Evolutionary conservation across 1,140 invertebrate genomes (phyloP).

Genomic region (Chelonus insularis): DNA sequence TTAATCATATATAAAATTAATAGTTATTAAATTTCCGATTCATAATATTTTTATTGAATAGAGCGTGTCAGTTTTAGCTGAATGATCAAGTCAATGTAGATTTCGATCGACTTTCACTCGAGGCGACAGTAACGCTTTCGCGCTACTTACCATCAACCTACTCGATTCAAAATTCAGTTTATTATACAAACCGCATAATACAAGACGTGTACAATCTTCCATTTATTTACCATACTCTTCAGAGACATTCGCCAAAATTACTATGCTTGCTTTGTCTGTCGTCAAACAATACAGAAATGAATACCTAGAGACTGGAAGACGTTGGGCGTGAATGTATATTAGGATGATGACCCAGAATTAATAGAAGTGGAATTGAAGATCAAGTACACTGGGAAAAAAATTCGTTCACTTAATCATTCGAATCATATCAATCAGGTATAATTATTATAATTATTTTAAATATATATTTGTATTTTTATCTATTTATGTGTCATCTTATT

Average conservation of each 20-base stretch:
- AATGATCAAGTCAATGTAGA: slow-evolving; percentile 14
- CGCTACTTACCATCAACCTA: slow-evolving; percentile 17
- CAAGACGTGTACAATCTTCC: background rate
- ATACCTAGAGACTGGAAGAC: too few species aligned
- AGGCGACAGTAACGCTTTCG: slow-evolving; percentile 37
- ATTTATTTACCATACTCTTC: background rate
- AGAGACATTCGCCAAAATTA: background rate
- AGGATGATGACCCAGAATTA: too few species aligned
- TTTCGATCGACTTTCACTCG: slow-evolving; percentile 42
- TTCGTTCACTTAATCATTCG: too few species aligned
- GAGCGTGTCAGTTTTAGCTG: background rate
- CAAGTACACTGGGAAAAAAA: too few species aligned
- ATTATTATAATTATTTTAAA: too few species aligned
- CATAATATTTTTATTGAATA: background rate
- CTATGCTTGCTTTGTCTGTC: background rate
- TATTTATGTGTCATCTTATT: too few species aligned
- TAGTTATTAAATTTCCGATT: background rate
- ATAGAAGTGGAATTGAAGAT: too few species aligned
- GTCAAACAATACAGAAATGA: background rate
- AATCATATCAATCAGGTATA: too few species aligned
- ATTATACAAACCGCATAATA: too few species aligned
- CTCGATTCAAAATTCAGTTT: background rate
- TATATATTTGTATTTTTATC: too few species aligned
- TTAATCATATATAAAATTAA: background rate
- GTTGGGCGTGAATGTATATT: too few species aligned